These are phyloP conservation scores for Nysson spinosus DNA, from an alignment of 2,888 invertebrate genomes.

Conservation along the genomic window DNA sequence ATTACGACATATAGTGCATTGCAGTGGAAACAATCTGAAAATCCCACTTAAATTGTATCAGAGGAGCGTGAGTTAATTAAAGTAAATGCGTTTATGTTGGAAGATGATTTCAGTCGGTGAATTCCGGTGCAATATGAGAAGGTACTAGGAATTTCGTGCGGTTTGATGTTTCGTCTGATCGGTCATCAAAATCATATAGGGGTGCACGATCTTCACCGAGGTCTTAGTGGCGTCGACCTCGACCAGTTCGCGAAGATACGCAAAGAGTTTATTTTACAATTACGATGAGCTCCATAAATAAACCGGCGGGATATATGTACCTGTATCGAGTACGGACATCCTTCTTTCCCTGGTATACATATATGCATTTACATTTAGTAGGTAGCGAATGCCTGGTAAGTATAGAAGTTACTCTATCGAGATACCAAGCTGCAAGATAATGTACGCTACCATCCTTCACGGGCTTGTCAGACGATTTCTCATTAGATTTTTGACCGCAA, in stretches of 20 bases:
- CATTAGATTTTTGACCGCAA: constrained; percentile 60
- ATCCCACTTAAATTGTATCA: background rate
- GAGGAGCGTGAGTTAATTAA: constrained; percentile 6
- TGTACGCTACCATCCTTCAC: constrained; percentile 50
- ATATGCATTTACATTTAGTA: constrained; percentile 3
- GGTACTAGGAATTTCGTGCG: constrained; percentile 14
- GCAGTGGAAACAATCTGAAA: too few species aligned
- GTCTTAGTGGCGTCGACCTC: constrained; percentile 43
- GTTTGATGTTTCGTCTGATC: constrained; percentile 10
- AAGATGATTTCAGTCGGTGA: background rate
- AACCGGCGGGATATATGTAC: constrained; percentile 35
- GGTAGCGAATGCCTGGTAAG: background rate
- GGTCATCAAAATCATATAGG: constrained; percentile 27
- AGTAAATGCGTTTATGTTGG: constrained; percentile 8
- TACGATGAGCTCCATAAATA: constrained; percentile 61
- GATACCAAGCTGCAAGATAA: constrained; percentile 44
- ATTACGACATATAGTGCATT: too few species aligned
- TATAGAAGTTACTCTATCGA: constrained; percentile 1
- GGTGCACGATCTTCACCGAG: constrained; percentile 18
- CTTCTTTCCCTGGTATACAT: background rate
- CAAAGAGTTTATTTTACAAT: constrained; percentile 59
- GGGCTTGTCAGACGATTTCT: constrained; percentile 53
- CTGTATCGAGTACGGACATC: constrained; percentile 8
- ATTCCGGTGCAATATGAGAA: constrained; percentile 4
- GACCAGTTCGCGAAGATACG: constrained; percentile 35